Percentiles rank a stretch among this genome's conserved stretches.
These are phyloP conservation scores for Phasianus colchicus DNA, from an alignment of 2,113 vertebrate species.

Conservation along the genomic window DNA sequence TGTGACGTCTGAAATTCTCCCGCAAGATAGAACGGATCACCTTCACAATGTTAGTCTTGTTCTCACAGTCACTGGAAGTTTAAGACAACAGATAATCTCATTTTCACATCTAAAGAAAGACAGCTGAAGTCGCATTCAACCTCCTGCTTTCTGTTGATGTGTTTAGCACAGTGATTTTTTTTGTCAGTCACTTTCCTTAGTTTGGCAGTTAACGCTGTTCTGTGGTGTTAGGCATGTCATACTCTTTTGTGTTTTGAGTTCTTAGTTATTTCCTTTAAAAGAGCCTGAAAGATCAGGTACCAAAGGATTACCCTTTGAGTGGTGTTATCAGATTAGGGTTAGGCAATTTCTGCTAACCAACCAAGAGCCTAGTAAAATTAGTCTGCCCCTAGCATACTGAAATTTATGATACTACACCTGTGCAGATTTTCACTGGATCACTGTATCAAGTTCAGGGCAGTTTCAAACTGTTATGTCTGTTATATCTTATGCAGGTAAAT, in stretches of 20 bases:
- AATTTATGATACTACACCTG: not conserved
- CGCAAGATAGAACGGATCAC: constrained; percentile 93
- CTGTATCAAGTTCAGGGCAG: not conserved
- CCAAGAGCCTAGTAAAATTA: not conserved
- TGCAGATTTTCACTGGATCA: not conserved
- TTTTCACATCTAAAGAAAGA: not conserved
- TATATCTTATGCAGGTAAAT: not conserved
- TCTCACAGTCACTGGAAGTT: constrained; percentile 85
- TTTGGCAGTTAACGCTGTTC: not conserved
- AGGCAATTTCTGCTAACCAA: not conserved
- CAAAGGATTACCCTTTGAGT: not conserved
- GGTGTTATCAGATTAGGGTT: not conserved
- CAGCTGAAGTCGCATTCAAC: not conserved
- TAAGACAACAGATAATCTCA: not conserved
- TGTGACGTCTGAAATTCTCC: constrained; percentile 90
- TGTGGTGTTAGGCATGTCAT: not conserved
- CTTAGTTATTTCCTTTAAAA: not conserved
- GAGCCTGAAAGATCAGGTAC: not conserved
- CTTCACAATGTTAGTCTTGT: constrained; percentile 91
- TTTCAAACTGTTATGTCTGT: not conserved
- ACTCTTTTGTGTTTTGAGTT: not conserved
- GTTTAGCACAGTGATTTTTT: not conserved
- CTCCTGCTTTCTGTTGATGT: not conserved
- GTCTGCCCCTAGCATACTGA: accelerated
- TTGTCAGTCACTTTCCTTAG: not conserved